A percentile compares a stretch with the other conserved stretches of the same genome.
These are phyloP conservation scores for Macaca mulatta DNA, from an alignment of 2,113 vertebrate genomes.

Conservation along the genomic window DNA sequence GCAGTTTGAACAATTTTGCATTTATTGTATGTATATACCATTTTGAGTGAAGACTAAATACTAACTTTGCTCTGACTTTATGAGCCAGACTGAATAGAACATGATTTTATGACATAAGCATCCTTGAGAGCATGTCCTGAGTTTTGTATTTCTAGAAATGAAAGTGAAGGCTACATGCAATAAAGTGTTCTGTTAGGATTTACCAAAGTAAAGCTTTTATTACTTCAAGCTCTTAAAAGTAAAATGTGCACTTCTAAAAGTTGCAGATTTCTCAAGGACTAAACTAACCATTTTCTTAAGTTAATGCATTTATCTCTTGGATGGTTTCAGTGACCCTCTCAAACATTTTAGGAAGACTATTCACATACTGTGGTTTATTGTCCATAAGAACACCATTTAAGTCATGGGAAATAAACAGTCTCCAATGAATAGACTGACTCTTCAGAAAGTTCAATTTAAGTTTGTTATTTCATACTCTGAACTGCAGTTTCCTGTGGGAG, in stretches of 20 bases:
- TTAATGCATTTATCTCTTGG: slow-evolving; percentile 48
- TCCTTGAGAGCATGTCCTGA: background rate
- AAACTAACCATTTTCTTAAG: slow-evolving; percentile 51
- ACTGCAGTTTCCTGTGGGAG: background rate
- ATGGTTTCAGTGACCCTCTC: slow-evolving; percentile 38
- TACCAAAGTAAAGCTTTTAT: background rate
- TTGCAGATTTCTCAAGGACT: slow-evolving; percentile 61
- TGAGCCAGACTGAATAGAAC: background rate
- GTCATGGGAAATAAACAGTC: slow-evolving; percentile 61
- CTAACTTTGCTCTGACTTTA: background rate
- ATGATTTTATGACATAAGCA: background rate
- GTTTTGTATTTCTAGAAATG: background rate
- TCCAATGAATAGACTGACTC: slow-evolving; percentile 23
- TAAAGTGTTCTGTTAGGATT: background rate
- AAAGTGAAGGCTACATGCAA: background rate
- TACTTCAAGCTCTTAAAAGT: background rate
- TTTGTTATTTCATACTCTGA: slow-evolving; percentile 43
- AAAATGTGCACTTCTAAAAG: slow-evolving; percentile 50
- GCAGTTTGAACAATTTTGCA: background rate
- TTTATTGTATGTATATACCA: background rate
- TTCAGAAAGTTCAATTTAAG: slow-evolving; percentile 65
- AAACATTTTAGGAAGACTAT: slow-evolving; percentile 21
- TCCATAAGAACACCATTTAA: slow-evolving; percentile 57
- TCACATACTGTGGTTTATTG: slow-evolving; percentile 56
- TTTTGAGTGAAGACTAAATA: background rate